Evolutionary conservation across 2,797 vertebrate species (phyloP), one percentile per base, ranked within the genome.

Genomic region (Muscicapa striata): DNA sequence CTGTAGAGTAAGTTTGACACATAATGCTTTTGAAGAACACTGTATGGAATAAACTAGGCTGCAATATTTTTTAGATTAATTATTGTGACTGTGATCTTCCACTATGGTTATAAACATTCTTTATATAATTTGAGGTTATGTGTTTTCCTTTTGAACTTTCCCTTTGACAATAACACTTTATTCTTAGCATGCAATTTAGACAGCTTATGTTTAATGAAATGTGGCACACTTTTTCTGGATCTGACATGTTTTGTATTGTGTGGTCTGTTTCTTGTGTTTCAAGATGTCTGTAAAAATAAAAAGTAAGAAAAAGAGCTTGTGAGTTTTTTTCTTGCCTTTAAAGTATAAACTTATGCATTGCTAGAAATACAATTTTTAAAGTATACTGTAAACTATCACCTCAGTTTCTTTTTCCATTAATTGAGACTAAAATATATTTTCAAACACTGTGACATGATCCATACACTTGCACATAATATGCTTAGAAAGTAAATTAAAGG

Each of bases 61-160:
- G 76, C 36, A 83, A 78, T 93, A 74, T 49, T 83, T 90, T 92
- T 87, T 70, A 74, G 26, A 95, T 95, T 89, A 91, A 89, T 94
- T 92, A 59, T 58, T 84, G 36, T 91, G 68, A 63, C 64, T 95
- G 9, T 89, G 78, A 89, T 92, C 66, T 92, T 92, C 78, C 29
- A 61, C 27, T 81, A 55, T 11, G 29, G 26, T 70, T 84, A 58
- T 59, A 90, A 92, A 70, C 69, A 84, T 48, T 83, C 61, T 89
- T 88, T 67, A 74, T 73, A 48, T 46, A 82, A 75, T 87, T 86
- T 92, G 46, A 20, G n/a, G 15, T 32, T 93, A 15, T 63, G 10
- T 43, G 23, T 62, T 93, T 89, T 87, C 15, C 40, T 83, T 95
- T 88, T 88, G 79, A 90, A 88, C 66, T 91, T 80, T 86, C 27